Evolutionary conservation across 2,113 vertebrate genomes (phyloP), one percentile per base, ranked within the genome.

Genomic region (Scalopus aquaticus): DNA sequence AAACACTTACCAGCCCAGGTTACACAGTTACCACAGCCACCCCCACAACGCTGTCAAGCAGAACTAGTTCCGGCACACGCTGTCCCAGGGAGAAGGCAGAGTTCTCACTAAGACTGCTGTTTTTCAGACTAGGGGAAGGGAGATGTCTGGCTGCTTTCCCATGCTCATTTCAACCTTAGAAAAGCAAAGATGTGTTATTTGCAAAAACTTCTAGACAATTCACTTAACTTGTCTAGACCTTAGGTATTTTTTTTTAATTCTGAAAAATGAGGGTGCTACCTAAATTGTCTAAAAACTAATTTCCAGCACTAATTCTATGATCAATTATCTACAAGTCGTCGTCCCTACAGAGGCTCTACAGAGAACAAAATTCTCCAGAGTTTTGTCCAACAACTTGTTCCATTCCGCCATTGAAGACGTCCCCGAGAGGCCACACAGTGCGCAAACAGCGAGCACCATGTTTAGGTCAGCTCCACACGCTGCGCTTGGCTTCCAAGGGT

Each of bases 351-450:
- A 88, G 46, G 78, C 81, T 69, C 85, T 79, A 46, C 28, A 83
- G 81, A 64, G 82, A 95, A 94, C 32, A 88, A 56, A 32, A 91
- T 28, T 94, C 97, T 95, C 94, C 54, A 91, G 93, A 91, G 88
- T 49, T 91, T 56, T 64, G 11, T 51, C 88, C 88, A 74, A 93
- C 69, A 60, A 88, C 56, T 64, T 88, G 80, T 91, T 94, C 91
- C 77, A 88, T 90, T 95, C 84, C 95, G 88, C 90, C 30, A 93
- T 0, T 84, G 79, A 67, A 91, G 64, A 96, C 91, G 91, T 89
- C 54, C 86, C 94, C 72, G 30, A 74, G 89, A 86, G 94, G 86
- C 82, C 54, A 85, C 22, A 39, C 65, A 94, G 81, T 56, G 81
- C 77, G 82, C 69, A 93, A 90, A 83, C 49, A 95, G 86, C 76